Evolutionary conservation across 2,113 vertebrate species (phyloP).

Genomic region (Mormyrus iriodes): DNA sequence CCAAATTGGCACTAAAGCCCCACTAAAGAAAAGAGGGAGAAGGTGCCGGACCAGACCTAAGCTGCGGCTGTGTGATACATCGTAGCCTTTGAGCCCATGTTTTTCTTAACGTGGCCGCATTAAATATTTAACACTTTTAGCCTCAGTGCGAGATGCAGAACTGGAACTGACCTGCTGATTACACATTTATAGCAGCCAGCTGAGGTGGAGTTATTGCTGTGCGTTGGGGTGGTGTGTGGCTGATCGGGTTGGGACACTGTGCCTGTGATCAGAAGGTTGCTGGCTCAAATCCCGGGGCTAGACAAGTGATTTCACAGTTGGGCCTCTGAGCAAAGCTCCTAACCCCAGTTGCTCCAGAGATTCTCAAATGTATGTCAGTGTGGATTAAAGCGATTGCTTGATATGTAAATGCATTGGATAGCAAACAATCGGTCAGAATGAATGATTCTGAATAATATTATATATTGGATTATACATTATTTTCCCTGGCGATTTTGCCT

Average conservation of each 20-base stretch:
- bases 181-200: not conserved
- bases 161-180: not conserved
- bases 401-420: not conserved
- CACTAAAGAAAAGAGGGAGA: not conserved
- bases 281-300: not conserved
- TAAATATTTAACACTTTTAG: constrained; percentile 4
- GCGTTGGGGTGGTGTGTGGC: not conserved
- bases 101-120: not conserved
- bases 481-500: not conserved
- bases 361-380: not conserved
- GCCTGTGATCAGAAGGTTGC: not conserved
- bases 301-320: not conserved
- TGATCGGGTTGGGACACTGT: not conserved
- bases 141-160: not conserved
- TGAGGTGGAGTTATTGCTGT: not conserved
- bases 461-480: not conserved
- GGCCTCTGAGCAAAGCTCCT: not conserved
- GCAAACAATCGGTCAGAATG: not conserved
- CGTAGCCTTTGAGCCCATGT: not conserved
- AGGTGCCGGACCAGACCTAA: not conserved
- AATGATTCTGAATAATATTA: not conserved
- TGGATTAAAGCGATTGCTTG: not conserved
- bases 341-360: not conserved
- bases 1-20: not conserved
- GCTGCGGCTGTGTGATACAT: not conserved